These are phyloP conservation scores for Otus sunia DNA, from an alignment of 2,113 vertebrate genomes.

Conservation along the genomic window DNA sequence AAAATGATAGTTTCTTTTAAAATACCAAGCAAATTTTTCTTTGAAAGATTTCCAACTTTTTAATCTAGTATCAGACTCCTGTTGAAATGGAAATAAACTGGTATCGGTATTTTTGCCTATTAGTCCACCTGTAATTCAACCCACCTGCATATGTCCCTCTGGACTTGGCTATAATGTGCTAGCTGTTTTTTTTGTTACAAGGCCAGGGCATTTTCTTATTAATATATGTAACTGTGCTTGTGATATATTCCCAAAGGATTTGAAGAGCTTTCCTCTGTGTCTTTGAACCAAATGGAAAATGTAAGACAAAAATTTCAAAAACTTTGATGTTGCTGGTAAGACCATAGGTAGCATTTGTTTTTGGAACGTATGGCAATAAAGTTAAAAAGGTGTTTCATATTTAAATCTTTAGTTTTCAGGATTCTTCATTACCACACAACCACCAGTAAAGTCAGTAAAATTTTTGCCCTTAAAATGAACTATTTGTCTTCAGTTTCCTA, in stretches of 20 bases:
- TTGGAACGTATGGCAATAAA: background rate
- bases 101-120: constrained; percentile 31
- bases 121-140: constrained; percentile 21
- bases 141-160: constrained; percentile 1
- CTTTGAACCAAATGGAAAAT: constrained; percentile 27
- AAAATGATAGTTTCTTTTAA: constrained; percentile 38
- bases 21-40: constrained; percentile 38
- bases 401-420: background rate
- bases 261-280: background rate
- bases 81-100: constrained; percentile 29
- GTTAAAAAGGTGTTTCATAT: constrained; percentile 1
- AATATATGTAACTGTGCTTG: constrained; percentile 1
- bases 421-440: background rate
- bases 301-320: constrained; percentile 15
- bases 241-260: constrained; percentile 5
- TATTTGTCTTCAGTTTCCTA: background rate
- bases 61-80: background rate
- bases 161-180: constrained; percentile 26
- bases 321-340: constrained; percentile 35
- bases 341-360: constrained; percentile 34
- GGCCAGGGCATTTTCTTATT: background rate
- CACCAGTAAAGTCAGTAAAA: background rate
- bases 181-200: constrained; percentile 18
- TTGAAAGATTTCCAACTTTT: constrained; percentile 36
- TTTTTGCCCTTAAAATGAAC: background rate